Percentiles rank a stretch among this genome's conserved stretches.
Conservation (phyloP, 2,113 vertebrate species). For the Microcebus griseorufus region DNA sequence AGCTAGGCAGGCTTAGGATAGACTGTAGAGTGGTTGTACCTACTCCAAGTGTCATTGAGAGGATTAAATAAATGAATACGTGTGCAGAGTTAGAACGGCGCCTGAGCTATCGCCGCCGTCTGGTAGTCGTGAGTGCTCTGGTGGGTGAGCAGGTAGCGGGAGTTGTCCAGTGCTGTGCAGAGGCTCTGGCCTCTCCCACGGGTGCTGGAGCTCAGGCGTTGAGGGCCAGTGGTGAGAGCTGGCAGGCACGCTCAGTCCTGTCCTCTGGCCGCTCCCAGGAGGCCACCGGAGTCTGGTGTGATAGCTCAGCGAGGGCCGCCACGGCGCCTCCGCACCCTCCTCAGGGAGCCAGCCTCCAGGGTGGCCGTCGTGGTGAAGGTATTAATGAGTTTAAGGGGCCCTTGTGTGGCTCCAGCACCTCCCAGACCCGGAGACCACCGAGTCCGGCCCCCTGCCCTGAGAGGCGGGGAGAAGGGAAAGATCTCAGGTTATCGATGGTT, state of each 20-base stretch:
- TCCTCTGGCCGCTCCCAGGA: not conserved
- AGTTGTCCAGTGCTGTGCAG: too few species aligned
- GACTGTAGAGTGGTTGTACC: not conserved
- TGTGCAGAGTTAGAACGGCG: not conserved
- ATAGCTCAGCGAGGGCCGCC: not conserved
- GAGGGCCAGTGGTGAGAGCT: too few species aligned
- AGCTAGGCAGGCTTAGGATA: not conserved
- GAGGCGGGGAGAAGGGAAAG: not conserved
- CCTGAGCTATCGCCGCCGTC: accelerated
- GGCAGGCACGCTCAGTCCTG: not conserved
- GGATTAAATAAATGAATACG: not conserved
- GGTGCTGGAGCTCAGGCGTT: not conserved
- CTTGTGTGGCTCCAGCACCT: not conserved
- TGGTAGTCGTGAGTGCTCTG: not conserved
- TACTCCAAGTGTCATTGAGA: not conserved
- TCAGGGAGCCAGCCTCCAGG: not conserved
- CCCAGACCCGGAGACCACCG: not conserved
- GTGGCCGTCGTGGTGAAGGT: slow-evolving; percentile 35
- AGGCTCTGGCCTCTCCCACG: not conserved
- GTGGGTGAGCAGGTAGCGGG: not conserved
- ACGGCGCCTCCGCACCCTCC: not conserved
- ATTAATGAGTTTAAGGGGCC: not conserved
- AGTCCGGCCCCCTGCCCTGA: too few species aligned
- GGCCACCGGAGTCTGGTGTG: not conserved
- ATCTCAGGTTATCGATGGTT: not conserved